Conservation (phyloP, 1,140 invertebrate genomes). For the Metaphire vulgaris region DNA sequence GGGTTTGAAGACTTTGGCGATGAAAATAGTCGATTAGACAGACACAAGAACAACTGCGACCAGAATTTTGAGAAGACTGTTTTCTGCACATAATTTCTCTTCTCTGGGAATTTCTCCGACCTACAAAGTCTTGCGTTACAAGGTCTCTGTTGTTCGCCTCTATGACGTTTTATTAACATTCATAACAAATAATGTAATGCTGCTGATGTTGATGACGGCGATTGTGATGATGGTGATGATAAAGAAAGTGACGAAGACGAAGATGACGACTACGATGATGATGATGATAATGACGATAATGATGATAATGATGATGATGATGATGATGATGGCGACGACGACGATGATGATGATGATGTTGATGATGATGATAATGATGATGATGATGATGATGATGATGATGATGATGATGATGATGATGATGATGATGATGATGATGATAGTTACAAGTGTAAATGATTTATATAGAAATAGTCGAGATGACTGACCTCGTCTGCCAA, state of each 20-base stretch:
- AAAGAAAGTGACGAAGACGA: background rate
- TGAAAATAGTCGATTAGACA: background rate
- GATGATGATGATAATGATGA: background rate
- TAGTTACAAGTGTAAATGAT: background rate
- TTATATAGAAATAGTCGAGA: background rate
- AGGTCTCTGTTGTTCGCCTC: background rate
- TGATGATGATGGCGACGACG: background rate
- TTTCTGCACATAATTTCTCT: background rate
- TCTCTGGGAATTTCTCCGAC: background rate
- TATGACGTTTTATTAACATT: background rate
- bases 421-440: background rate
- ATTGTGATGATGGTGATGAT: background rate
- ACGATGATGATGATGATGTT: background rate
- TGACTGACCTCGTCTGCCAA: slow-evolving; percentile 30
- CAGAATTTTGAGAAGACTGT: background rate
- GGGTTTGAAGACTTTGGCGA: background rate
- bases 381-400: background rate
- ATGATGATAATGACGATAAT: background rate
- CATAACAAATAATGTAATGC: background rate
- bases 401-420: background rate
- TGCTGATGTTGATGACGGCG: background rate
- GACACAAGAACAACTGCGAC: background rate
- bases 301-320: background rate
- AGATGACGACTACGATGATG: background rate
- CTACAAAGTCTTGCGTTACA: background rate